These are phyloP conservation scores for Synergus laeviventris DNA, from an alignment of 2,888 invertebrate genomes.

Conservation along the genomic window DNA sequence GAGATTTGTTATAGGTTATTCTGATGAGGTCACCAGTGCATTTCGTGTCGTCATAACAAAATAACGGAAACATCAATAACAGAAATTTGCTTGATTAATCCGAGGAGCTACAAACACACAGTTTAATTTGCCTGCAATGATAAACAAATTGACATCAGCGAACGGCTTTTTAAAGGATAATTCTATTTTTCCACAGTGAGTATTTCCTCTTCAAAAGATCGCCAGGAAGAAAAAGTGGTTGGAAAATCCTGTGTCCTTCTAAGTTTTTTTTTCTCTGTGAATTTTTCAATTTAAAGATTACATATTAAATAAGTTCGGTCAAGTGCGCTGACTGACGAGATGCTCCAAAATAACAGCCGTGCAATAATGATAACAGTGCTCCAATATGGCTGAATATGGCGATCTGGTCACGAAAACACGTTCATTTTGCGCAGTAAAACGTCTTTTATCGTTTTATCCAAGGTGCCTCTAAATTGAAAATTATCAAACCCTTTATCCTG, in stretches of 20 bases:
- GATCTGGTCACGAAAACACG: conserved; percentile 33
- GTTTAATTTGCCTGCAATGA: not conserved
- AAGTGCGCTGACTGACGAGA: not conserved
- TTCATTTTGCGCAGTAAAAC: conserved; percentile 30
- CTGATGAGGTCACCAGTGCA: not conserved
- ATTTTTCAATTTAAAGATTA: not conserved
- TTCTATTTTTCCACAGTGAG: not conserved
- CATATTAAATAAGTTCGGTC: not conserved
- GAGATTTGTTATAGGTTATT: conserved; percentile 38
- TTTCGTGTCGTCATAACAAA: conserved; percentile 25
- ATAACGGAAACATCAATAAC: not conserved
- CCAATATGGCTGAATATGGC: conserved; percentile 39
- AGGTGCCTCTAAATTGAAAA: not conserved
- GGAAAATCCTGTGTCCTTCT: not conserved
- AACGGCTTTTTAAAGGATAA: not conserved
- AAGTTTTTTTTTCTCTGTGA: not conserved
- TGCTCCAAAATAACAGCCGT: conserved; percentile 40
- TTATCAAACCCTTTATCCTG: not conserved
- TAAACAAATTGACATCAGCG: not conserved
- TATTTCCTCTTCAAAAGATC: not conserved
- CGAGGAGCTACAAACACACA: not conserved
- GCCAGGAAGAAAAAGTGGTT: not conserved
- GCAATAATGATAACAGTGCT: conserved; percentile 38
- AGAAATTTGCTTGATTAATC: not conserved
- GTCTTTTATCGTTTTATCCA: conserved; percentile 31